Conservation (phyloP, 2,888 invertebrate genomes). For the Globia sparganii region DNA sequence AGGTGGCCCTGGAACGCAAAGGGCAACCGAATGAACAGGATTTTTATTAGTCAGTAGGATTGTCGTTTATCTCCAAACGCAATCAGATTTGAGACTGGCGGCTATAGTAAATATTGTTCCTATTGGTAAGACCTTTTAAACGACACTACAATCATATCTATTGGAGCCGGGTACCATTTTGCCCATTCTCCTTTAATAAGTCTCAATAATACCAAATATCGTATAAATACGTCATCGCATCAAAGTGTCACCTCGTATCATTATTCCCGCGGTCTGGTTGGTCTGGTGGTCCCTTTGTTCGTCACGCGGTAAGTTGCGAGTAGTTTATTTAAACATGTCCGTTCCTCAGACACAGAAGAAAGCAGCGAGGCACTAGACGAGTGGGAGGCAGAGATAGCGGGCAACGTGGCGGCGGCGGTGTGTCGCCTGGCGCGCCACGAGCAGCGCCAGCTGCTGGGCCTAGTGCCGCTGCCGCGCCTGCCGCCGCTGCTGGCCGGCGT, state of each 20-base stretch:
- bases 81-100: too few relatives aligned
- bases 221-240: too few relatives aligned
- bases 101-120: too few relatives aligned
- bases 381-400: constrained; percentile 82
- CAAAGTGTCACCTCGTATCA: neutral
- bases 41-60: neutral
- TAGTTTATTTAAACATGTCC: neutral
- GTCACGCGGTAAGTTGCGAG: neutral
- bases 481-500: constrained; percentile 96
- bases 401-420: constrained; percentile 95
- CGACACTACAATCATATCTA: too few relatives aligned
- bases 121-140: too few relatives aligned
- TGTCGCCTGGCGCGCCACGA: constrained; percentile 97
- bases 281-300: neutral
- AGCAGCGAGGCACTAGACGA: constrained; percentile 82
- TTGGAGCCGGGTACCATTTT: too few relatives aligned
- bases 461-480: constrained; percentile 95
- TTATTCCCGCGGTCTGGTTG: neutral
- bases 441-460: constrained; percentile 94
- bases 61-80: neutral
- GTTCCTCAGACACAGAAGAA: constrained; percentile 77
- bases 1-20: constrained; percentile 2
- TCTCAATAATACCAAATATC: too few relatives aligned
- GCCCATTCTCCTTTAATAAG: too few relatives aligned
- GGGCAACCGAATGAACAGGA: neutral